Percentiles rank a stretch among this genome's conserved stretches.
phyloP scores from a whole-genome alignment of 2,888 invertebrate species.

The Neoitamus cyanurus region DNA sequence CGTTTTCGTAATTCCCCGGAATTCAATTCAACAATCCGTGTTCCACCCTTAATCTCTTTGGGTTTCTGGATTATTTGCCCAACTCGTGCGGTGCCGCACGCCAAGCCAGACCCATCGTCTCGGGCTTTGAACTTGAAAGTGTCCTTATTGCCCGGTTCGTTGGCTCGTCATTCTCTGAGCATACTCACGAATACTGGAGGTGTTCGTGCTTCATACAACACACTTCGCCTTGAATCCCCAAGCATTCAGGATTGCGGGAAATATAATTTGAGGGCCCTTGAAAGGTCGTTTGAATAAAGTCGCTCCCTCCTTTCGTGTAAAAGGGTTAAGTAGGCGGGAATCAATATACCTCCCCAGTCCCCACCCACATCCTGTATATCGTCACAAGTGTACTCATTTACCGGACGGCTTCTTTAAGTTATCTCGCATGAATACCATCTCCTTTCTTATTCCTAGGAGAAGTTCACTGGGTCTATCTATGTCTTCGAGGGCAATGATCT shows the following conservation, averaged over 20 bases:
- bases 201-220: background rate
- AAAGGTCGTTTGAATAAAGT: conserved; percentile 17
- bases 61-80: background rate
- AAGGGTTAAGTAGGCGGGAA: background rate
- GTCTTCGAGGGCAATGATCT: background rate
- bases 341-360: background rate
- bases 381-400: background rate
- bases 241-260: background rate
- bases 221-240: background rate
- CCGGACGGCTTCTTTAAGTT: background rate
- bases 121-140: conserved; percentile 5
- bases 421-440: background rate
- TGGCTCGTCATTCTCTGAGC: background rate
- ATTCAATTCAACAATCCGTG: background rate
- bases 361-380: background rate
- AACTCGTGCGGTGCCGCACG: background rate
- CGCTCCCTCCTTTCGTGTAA: background rate
- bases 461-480: background rate
- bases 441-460: background rate
- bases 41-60: background rate
- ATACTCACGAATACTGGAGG: background rate
- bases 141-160: background rate
- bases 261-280: background rate
- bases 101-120: background rate
- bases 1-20: background rate